Evolutionary conservation across 2,797 vertebrate species (phyloP).

Genomic region (Ciconia nigra): DNA sequence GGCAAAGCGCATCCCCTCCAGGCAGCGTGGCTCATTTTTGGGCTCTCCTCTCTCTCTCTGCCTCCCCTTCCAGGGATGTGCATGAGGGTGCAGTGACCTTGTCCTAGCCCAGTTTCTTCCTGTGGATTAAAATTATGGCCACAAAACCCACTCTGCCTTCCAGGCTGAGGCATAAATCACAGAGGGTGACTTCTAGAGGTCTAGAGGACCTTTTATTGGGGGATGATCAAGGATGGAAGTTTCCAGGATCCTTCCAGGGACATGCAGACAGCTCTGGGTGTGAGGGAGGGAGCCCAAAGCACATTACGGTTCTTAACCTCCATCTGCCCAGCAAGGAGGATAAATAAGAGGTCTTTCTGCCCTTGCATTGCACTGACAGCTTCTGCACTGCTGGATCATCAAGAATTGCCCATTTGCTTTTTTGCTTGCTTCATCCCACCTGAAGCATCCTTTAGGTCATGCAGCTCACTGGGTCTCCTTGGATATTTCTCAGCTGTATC

Average conservation of each 20-base stretch:
- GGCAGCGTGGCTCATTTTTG: background rate
- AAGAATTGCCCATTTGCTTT: background rate
- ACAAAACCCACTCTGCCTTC: background rate
- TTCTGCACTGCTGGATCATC: background rate
- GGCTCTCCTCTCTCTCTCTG: background rate
- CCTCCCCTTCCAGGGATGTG: background rate
- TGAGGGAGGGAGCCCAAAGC: background rate
- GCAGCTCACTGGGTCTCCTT: background rate
- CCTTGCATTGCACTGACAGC: background rate
- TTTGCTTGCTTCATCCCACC: background rate
- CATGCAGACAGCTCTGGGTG: background rate
- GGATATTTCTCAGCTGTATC: background rate
- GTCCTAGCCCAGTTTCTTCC: no score
- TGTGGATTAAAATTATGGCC: background rate
- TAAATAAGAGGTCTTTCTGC: background rate
- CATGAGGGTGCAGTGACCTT: background rate
- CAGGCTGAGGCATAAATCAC: background rate
- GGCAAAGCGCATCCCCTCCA: fast-evolving
- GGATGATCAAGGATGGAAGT: background rate
- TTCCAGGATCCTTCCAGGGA: background rate
- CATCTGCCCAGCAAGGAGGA: background rate
- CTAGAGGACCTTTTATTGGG: background rate
- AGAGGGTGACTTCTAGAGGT: no score
- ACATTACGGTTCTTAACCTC: background rate
- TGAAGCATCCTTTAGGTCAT: background rate